Evolutionary conservation across 2,113 vertebrate species (phyloP).

Genomic region (Clarias batrachus): DNA sequence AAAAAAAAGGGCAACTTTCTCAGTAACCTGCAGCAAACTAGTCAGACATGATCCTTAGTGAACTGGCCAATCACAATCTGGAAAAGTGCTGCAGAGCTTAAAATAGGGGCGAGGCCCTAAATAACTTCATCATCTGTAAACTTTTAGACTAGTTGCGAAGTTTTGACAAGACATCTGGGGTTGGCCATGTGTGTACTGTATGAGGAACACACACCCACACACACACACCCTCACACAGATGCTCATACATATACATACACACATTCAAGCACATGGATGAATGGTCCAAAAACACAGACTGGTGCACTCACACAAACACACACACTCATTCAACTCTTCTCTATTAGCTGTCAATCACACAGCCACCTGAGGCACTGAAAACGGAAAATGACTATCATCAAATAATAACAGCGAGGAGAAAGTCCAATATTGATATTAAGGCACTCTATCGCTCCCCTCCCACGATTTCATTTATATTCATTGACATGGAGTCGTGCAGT

Average conservation of each 20-base stretch:
- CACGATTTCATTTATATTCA: conserved; percentile 48
- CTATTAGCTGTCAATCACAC: conserved; percentile 30
- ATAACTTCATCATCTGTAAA: not conserved
- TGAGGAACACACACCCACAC: not conserved
- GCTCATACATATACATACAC: conserved; percentile 7
- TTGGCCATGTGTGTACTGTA: conserved; percentile 6
- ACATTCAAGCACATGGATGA: not conserved
- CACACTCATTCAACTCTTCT: not conserved
- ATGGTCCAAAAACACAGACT: not conserved
- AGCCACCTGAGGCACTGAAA: not conserved
- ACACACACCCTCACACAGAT: conserved; percentile 1
- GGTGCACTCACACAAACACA: not conserved
- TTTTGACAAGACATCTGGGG: not conserved
- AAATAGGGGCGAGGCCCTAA: too few relatives aligned
- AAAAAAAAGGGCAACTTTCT: too few relatives aligned
- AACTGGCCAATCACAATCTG: too few relatives aligned
- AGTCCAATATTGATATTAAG: conserved; percentile 42
- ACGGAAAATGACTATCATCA: conserved; percentile 29
- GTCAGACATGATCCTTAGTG: too few relatives aligned
- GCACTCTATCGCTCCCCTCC: conserved; percentile 26
- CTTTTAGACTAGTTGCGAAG: not conserved
- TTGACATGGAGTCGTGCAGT: conserved; percentile 27
- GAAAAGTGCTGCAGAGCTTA: too few relatives aligned
- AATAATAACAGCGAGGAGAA: conserved; percentile 25
- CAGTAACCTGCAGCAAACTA: too few relatives aligned